Evolutionary conservation across 2,888 invertebrate genomes (phyloP), one percentile per base, ranked within the genome.

Genomic region (Balanococcus diminutus): DNA sequence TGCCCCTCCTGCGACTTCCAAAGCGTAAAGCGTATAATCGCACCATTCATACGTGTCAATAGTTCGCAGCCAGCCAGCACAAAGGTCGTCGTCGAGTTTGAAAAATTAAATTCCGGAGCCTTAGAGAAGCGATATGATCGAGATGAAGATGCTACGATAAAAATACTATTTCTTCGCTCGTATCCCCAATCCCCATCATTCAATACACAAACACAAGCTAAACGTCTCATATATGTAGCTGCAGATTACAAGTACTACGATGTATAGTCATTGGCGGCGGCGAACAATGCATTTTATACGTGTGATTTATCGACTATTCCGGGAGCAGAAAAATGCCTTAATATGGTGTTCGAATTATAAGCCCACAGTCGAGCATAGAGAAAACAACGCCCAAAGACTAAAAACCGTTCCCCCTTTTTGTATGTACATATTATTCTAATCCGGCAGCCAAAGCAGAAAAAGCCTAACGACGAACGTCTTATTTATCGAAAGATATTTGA

Each of bases 401-500:
- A n/a, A n/a, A 16, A 61, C 8, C 25, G 22, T 22, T 61, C 1
- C 61, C 61, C 61, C 25, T 9, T 61, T 61, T 61, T 61, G 19
- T 14, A 8, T 46, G 2, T 46, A 16, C n/a, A 16, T 46, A 16
- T 16, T 72, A 72, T 72, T 72, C 72, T 72, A 72, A 72, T 72
- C 72, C 72, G 2, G 11, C 14, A 11, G 56, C 56, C 16, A 8
- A 25, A 11, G 19, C 9, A 61, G 9, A 61, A 61, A 1, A 25
- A 61, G n/a, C 6, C 46, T 5, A 19, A 51, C 56, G 46, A 51
- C 67, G 32, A 46, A 46, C 14, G 46, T 82, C 46, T 72, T 84
- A 84, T 75, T 84, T 84, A 84, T 84, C 84, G 42, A 42, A 84
- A 84, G 72, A 72, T 84, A 84, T 84, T 84, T 84, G 84, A 84